These are phyloP conservation scores for Bergia sp. DNA, from an alignment of 92 coral and sea anemone genomes.

Conservation along the genomic window DNA sequence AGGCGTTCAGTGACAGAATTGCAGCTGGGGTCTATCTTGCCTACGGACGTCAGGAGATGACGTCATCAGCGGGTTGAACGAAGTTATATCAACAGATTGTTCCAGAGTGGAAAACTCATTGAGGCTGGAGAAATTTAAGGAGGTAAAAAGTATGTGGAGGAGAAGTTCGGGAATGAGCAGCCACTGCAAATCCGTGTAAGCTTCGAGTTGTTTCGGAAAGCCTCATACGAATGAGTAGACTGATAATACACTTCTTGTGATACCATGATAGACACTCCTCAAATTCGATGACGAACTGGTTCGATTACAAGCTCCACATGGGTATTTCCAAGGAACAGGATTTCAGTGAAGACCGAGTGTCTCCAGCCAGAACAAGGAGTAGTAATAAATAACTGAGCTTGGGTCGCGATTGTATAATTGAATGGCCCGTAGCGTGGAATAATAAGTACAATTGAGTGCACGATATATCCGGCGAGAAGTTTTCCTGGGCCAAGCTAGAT, in stretches of 20 bases:
- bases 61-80: slow-evolving; percentile 38
- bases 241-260: slow-evolving; percentile 22
- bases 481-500: no score
- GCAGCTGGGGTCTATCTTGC: not conserved
- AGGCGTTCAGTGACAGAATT: not conserved
- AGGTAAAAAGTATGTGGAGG: slow-evolving; percentile 14
- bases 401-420: no score
- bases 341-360: not conserved
- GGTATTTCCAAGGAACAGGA: not conserved
- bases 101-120: slow-evolving; percentile 38
- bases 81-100: not conserved
- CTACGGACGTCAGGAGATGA: slow-evolving; percentile 18
- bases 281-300: not conserved
- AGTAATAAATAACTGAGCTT: not conserved
- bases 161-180: no score
- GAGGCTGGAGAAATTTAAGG: not conserved
- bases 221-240: not conserved
- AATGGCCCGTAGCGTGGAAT: no score
- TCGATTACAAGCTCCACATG: not conserved
- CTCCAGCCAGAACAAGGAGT: not conserved
- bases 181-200: no score
- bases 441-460: no score
- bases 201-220: no score
- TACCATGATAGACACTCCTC: not conserved
- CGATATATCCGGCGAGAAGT: no score